A percentile compares a stretch with the other conserved stretches of the same genome.
phyloP scores from a whole-genome alignment of 2,888 invertebrate species.

The Nemapogon koenigi region DNA sequence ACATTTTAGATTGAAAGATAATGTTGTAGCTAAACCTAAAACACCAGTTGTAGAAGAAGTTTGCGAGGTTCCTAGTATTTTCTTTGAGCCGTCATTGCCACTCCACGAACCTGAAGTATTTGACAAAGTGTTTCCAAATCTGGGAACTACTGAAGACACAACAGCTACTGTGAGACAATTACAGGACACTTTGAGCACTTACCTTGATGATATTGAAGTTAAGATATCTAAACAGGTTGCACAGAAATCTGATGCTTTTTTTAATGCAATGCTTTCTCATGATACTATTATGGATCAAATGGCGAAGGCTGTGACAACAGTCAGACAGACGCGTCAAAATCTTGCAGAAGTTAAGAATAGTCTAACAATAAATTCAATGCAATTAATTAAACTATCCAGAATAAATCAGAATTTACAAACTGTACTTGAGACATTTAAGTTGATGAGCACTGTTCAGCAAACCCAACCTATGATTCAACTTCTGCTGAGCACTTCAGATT shows the following conservation, averaged over 20 bases:
- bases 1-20: constrained; percentile 64
- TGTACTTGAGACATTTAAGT: constrained; percentile 78
- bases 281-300: constrained; percentile 96
- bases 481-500: constrained; percentile 92
- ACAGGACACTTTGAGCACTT: constrained; percentile 92
- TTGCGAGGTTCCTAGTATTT: constrained; percentile 83
- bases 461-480: constrained; percentile 97
- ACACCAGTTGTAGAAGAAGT: constrained; percentile 56
- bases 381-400: constrained; percentile 74
- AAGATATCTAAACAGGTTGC: constrained; percentile 93
- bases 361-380: constrained; percentile 80
- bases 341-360: constrained; percentile 79
- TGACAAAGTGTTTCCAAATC: constrained; percentile 81
- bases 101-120: constrained; percentile 84
- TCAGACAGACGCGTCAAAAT: constrained; percentile 75
- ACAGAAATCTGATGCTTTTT: constrained; percentile 95
- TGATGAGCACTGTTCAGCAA: constrained; percentile 96
- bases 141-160: constrained; percentile 61
- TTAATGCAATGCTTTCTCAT: constrained; percentile 98
- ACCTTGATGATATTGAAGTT: constrained; percentile 93
- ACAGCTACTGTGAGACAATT: constrained; percentile 71
- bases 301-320: constrained; percentile 79
- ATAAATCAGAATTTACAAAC: constrained; percentile 69
- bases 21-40: constrained; percentile 39
- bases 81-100: constrained; percentile 79